Evolutionary conservation across 2,113 vertebrate species (phyloP).

Genomic region (Nothoprocta pentlandii): DNA sequence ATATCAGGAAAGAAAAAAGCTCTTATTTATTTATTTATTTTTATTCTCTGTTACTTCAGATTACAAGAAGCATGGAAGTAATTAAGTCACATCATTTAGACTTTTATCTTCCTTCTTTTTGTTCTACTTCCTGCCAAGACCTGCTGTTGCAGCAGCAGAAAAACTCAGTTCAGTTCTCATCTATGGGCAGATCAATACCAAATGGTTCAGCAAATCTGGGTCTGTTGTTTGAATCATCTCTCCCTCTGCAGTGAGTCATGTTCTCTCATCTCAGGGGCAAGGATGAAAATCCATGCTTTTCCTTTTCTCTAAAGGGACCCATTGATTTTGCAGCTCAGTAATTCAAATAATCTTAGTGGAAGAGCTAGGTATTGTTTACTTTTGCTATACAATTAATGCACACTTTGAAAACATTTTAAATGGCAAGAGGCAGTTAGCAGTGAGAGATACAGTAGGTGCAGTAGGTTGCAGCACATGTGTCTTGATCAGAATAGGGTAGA

Average conservation of each 20-base stretch:
- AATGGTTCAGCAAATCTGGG: background rate
- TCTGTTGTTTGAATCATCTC: background rate
- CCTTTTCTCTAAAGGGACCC: background rate
- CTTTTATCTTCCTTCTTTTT: background rate
- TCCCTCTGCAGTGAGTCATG: background rate
- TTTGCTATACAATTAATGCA: background rate
- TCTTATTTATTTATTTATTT: background rate
- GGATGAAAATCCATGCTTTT: background rate
- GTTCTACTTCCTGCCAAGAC: background rate
- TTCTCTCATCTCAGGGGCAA: background rate
- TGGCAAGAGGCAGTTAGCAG: background rate
- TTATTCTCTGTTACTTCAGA: background rate
- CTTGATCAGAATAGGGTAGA: background rate
- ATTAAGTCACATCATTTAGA: background rate
- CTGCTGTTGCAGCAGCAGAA: background rate
- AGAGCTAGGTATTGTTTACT: background rate
- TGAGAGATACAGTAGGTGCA: background rate
- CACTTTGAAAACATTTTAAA: background rate
- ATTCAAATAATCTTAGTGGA: background rate
- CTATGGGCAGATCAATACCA: background rate
- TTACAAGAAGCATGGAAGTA: background rate
- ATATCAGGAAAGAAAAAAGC: background rate
- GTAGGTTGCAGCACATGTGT: rapidly evolving
- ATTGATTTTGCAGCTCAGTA: background rate
- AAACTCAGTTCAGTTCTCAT: background rate